Evolutionary conservation across 2,113 vertebrate genomes (phyloP), one percentile per base, ranked within the genome.

Genomic region (Rostratula benghalensis): DNA sequence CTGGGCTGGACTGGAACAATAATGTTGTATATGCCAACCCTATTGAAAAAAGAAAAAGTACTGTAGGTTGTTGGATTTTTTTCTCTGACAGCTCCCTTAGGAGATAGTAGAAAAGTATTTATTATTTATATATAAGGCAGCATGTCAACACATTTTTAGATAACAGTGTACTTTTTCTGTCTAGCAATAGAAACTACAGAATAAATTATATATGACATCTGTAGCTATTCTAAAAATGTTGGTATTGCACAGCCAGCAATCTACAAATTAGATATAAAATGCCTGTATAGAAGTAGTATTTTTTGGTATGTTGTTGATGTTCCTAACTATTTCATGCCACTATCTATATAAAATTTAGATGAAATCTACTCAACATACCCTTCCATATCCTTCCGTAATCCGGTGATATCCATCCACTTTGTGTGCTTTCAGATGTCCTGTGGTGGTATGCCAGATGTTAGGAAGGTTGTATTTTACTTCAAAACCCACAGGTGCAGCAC

Each of bases 131-230:
- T 81, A 95, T 64, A 76, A 95, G 82, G 71, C 57, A 94, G 78
- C 93, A 96, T 97, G 97, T 97, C 97, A 97, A 94, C 93, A 96
- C 95, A 56, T 94, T 97, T 97, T 97, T 97, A 96, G 94, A 91
- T 94, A 97, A 97, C 75, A 28, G 70, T 94, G 59, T 91, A 83
- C 19, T 86, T 94, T 91, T 94, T 84, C 91, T 97, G 85, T 95
- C 90, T 97, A 96, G 90, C 95, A 97, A 95, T 88, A 75, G 85
- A 97, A 97, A 95, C 79, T 91, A 83, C 51, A 94, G 76, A 95
- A 95, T 97, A 97, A 97, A 94, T 93, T 96, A 83, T 97, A 95
- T 87, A 98, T 95, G 94, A 97, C 93, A 97, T 96, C 84, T 94
- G 65, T 70, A 76, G 68, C 94, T 97, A 95, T 97, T 96, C 92